Evolutionary conservation across 2,113 vertebrate species (phyloP).

Genomic region (Chaetodon auriga): DNA sequence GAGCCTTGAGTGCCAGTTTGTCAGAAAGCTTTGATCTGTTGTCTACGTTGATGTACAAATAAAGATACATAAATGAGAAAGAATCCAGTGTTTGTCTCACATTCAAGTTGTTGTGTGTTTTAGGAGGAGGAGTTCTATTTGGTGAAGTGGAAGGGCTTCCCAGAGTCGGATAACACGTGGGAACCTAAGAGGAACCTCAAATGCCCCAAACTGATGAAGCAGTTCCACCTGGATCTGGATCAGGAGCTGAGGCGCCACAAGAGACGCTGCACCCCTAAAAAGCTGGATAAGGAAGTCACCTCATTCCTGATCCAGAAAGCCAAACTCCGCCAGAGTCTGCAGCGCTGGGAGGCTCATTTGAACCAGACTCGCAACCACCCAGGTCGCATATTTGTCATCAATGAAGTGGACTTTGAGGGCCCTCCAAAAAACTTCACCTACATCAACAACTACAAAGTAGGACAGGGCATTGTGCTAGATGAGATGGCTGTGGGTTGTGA

Average conservation of each 20-base stretch:
- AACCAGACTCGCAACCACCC: constrained; percentile 88
- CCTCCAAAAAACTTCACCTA: constrained; percentile 91
- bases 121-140: constrained; percentile 90
- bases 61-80: neutral
- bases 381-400: constrained; percentile 88
- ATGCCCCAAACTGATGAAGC: constrained; percentile 87
- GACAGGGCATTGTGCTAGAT: constrained; percentile 85
- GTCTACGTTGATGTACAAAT: too few relatives aligned
- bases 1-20: too few relatives aligned
- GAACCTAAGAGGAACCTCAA: constrained; percentile 90
- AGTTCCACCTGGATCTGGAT: constrained; percentile 89
- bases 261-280: constrained; percentile 72
- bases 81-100: neutral
- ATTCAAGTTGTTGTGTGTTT: constrained; percentile 31
- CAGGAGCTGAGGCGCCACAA: constrained; percentile 80
- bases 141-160: constrained; percentile 91
- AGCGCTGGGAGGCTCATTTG: constrained; percentile 87
- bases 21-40: too few relatives aligned
- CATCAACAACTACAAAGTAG: constrained; percentile 91
- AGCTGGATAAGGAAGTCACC: constrained; percentile 81
- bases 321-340: constrained; percentile 84
- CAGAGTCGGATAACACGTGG: constrained; percentile 87
- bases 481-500: constrained; percentile 89
- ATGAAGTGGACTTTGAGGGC: constrained; percentile 92
- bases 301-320: constrained; percentile 87